Evolutionary conservation across 2,888 invertebrate species (phyloP).

Genomic region (Xanthia togata): DNA sequence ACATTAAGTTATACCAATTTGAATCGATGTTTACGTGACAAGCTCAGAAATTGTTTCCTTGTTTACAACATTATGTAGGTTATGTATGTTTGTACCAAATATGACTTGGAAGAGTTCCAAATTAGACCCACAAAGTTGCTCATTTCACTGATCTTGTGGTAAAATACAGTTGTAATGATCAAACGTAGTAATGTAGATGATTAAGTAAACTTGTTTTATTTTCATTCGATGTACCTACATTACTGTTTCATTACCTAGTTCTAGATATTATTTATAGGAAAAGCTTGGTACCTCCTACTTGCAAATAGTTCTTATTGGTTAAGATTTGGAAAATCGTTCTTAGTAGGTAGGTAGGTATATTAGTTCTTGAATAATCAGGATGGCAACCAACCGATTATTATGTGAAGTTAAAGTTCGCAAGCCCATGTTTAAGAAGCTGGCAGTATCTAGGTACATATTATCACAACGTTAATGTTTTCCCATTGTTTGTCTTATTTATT

Average conservation of each 20-base stretch:
- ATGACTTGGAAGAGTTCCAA: conserved; percentile 71
- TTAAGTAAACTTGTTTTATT: conserved; percentile 16
- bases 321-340: not conserved
- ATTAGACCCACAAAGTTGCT: conserved; percentile 65
- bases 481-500: not conserved
- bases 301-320: not conserved
- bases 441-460: not conserved
- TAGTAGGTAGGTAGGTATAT: no score
- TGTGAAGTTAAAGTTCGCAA: not conserved
- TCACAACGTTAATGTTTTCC: not conserved
- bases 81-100: conserved; percentile 49
- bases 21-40: conserved; percentile 61
- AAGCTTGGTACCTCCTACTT: not conserved
- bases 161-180: conserved; percentile 42
- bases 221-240: not conserved
- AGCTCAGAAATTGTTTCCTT: conserved; percentile 51
- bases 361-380: not conserved
- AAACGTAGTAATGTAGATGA: not conserved
- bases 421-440: not conserved
- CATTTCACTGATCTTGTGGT: conserved; percentile 51
- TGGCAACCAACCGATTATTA: not conserved
- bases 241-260: not conserved
- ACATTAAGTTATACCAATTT: conserved; percentile 63
- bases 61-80: conserved; percentile 57
- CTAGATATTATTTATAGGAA: not conserved